Evolutionary conservation across 1,140 invertebrate species (phyloP), one percentile per base, ranked within the genome.

Genomic region (Coptotermes formosanus): DNA sequence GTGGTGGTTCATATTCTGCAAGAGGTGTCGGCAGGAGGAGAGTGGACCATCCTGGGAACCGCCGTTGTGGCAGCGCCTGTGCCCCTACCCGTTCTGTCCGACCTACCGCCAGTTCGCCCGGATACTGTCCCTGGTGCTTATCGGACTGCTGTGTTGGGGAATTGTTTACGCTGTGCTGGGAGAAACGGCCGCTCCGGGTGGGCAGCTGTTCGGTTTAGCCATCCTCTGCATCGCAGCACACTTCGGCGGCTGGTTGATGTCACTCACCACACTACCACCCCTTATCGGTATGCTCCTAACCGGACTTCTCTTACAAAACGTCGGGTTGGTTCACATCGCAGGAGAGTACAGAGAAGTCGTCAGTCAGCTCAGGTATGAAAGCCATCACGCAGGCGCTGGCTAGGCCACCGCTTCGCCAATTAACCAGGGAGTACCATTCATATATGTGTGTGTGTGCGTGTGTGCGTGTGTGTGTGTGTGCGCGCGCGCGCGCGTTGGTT

Each of bases 201-300:
- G 96, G 7, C 95, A 95, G 88, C 91, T 97, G 7, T 98, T 97
- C 89, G 94, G 94, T 87, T 91, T 98, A 7, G 95, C 96, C 8
- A 91, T 95, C 2, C 92, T 97, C 0, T 93, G 93, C 32, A 94
- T 98, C 55, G 94, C 94, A 12, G 95, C 96, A 2, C 94, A 97
- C 90, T 94, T 97, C 87, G 96, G 95, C 14, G 97, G 97, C 82
- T 96, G 95, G 93, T 88, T 97, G 11, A 90, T 96, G 88, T 94
- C 94, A 44, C 90, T 97, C 48, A 93, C 96, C n/a, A 95, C 94
- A 6, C 91, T 98, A 87, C 97, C 97, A 14, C 94, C 97, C 1
- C 92, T 99, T 0, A 95, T 97, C 88, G 97, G 97, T 25, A 97
- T 97, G 96, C 93, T 98, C 19, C 89, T 97, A 86, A 94, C 95